Base-by-base conservation (phyloP, 2,888 invertebrate species). In the Nomada fucata region DNA sequence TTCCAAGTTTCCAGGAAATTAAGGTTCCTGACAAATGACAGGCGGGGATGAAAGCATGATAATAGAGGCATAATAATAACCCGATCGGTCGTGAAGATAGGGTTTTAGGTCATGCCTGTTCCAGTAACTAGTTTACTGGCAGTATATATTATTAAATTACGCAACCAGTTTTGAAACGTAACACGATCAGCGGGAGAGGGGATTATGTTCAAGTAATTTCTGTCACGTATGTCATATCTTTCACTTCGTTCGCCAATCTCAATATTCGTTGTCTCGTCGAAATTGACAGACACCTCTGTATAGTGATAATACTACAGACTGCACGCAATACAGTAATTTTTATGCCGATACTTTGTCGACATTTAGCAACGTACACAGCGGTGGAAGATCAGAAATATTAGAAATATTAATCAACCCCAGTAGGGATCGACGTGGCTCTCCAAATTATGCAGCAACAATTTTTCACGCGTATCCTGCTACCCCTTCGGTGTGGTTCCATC, bases 401-500 rank as follows among this genome's bases (percentile, higher is more conserved):
- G 36, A 36, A 36, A 7, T 36, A 36, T 36, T 36, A 36, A 36
- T 7, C 36, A 36, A 36, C 36, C 5, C 1, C 36, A 36, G 36
- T 36, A 36, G 5, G 9, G 36, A 36, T 36, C 36, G 36, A 36
- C 36, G 7, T 36, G 36, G 36, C 36, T 36, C 36, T 36, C 36
- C 7, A 36, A 36, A 36, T 36, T 36, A 36, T 36, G 1, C 20
- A 10, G 18, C 9, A 67, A 9, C 57, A 60, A 69, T 61, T 69
- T 61, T 75, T 53, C 65, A 50, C 23, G 44, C 50, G 47, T 15
- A 59, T 26, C 75, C 72, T 75, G 29, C 79, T n/a, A 10, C 76
- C 70, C 84, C 82, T 84, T 87, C 77, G 82, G 68, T 76, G 69
- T n/a, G 26, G 23, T 57, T 42, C 63, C 68, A 65, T 44, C 50